Evolutionary conservation across 2,888 invertebrate genomes (phyloP), one percentile per base, ranked within the genome.

Genomic region (Oegoconia quadripuncta): DNA sequence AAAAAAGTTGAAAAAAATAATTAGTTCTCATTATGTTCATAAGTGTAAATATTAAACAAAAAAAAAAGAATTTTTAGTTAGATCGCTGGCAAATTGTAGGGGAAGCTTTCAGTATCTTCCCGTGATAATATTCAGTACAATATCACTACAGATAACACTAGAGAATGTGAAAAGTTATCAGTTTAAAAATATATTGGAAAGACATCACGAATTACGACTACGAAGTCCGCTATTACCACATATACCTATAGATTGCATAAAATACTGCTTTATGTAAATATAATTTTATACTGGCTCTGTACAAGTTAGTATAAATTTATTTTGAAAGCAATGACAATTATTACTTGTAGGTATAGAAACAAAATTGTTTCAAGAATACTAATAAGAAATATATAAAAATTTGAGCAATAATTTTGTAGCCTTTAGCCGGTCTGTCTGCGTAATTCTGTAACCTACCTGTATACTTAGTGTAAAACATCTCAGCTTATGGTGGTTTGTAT

Each of bases 401-500:
- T 62, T 45, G 50, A 82, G 81, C 82, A 83, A 82, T 83, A 82
- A 74, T 73, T 70, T 68, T 46, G 48, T 62, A 64, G 78, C 77
- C 76, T 79, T 76, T 42, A 55, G 74, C 73, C 75, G 79, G 78
- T 74, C 80, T 74, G 76, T 47, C n/a, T 42, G 15, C 11, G 12
- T 23, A 9, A 9, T 8, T 23, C 23, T 23, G 9, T 23, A 23
- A 2, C 9, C 8, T 22, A 22, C 2, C 8, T 9, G 7, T 22
- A 9, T 9, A 2, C 7, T 7, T 22, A 9, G 8, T 22, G 7
- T 22, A 22, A 22, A 22, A n/a, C n/a, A n/a, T n/a, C n/a, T n/a
- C n/a, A n/a, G n/a, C n/a, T n/a, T n/a, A n/a, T n/a, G n/a, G n/a
- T n/a, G n/a, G n/a, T n/a, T n/a, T n/a, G n/a, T n/a, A n/a, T n/a